phyloP scores from a whole-genome alignment of 2,113 vertebrate species.

The Hippolais icterina region DNA sequence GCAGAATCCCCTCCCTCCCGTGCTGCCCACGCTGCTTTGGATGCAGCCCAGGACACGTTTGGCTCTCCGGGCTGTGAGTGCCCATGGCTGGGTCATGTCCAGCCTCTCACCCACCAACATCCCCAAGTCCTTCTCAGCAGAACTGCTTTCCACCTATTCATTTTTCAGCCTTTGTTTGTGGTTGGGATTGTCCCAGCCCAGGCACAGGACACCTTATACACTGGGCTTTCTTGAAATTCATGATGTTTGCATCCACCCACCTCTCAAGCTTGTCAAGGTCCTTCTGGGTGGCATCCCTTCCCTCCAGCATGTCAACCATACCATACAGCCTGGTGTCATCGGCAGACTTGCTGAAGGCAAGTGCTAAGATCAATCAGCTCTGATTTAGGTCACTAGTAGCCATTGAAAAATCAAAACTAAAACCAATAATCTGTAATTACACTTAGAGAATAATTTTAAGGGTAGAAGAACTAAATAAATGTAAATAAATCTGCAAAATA shows the following conservation, averaged over 20 bases:
- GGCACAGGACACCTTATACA: not conserved
- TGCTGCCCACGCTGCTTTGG: not conserved
- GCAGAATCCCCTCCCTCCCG: not conserved
- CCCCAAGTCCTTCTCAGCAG: fast-evolving
- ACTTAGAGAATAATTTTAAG: not conserved
- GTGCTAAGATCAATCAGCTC: not conserved
- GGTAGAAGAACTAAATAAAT: not conserved
- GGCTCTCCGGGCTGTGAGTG: not conserved
- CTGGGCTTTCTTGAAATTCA: not conserved
- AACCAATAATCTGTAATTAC: not conserved
- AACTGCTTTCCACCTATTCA: not conserved
- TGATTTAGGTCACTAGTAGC: not conserved
- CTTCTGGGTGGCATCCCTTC: not conserved
- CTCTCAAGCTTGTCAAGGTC: not conserved
- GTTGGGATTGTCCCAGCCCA: not conserved
- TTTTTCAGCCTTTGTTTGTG: not conserved
- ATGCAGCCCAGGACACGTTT: not conserved
- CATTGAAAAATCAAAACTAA: not conserved
- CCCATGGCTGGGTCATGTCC: not conserved
- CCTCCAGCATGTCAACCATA: not conserved
- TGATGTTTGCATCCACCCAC: not conserved
- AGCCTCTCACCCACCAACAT: not conserved
- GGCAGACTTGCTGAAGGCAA: not conserved
- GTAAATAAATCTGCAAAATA: not conserved
- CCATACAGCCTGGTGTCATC: not conserved